These are phyloP conservation scores for Leptinotarsa rubiginosa DNA, from an alignment of 2,888 invertebrate species.

Conservation along the genomic window DNA sequence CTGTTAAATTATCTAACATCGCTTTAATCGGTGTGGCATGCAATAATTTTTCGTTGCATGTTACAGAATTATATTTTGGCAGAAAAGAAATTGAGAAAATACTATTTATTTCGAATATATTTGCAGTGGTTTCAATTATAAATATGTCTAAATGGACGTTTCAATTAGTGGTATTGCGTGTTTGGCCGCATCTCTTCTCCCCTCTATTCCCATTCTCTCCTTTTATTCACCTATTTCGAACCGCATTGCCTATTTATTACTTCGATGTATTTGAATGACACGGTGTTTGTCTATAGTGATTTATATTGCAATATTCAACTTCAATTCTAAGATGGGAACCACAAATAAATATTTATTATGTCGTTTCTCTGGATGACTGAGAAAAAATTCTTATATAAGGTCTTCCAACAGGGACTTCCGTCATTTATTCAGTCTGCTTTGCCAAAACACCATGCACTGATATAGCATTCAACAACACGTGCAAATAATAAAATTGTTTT, in stretches of 20 bases:
- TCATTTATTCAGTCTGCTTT: too few species aligned
- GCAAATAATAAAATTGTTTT: too few species aligned
- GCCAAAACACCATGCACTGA: too few species aligned
- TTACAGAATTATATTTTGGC: constrained; percentile 47
- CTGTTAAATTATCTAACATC: constrained; percentile 29
- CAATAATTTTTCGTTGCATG: constrained; percentile 47
- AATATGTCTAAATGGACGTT: constrained; percentile 62
- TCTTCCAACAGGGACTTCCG: too few species aligned
- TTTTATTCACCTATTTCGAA: constrained; percentile 13
- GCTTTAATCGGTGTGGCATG: constrained; percentile 30
- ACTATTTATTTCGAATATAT: constrained; percentile 58
- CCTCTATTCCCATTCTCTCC: constrained; percentile 20
- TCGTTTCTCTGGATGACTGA: too few species aligned
- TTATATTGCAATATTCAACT: too few species aligned
- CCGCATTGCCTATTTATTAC: neutral
- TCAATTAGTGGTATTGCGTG: constrained; percentile 62
- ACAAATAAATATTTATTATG: too few species aligned
- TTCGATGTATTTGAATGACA: neutral
- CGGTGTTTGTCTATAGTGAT: too few species aligned
- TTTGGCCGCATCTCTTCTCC: constrained; percentile 45
- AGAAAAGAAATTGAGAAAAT: constrained; percentile 53
- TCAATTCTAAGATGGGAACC: too few species aligned
- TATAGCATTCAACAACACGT: too few species aligned
- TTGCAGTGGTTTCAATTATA: constrained; percentile 62
- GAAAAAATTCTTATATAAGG: too few species aligned